These are phyloP conservation scores for Heliconius charithonia DNA, from an alignment of 2,888 invertebrate genomes.

Conservation along the genomic window DNA sequence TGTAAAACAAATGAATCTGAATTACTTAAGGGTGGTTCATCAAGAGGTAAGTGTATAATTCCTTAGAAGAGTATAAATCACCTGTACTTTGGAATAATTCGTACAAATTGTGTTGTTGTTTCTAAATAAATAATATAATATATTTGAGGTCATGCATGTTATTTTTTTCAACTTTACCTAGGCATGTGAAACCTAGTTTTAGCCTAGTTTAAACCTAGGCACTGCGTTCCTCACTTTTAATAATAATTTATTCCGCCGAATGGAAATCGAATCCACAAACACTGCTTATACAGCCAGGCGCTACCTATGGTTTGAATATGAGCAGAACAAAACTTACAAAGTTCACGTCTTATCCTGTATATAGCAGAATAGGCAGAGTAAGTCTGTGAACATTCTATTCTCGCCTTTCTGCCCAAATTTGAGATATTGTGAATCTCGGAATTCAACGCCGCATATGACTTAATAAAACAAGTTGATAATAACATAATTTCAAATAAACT, in stretches of 20 bases:
- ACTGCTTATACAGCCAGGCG: no score
- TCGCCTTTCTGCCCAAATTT: no score
- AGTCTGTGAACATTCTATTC: no score
- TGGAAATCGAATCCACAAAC: no score
- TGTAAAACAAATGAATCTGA: constrained; percentile 38
- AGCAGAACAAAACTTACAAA: neutral
- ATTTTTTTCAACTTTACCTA: neutral
- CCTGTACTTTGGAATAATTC: neutral
- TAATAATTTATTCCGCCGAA: neutral
- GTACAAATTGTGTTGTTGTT: neutral
- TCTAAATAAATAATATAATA: neutral
- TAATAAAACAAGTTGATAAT: no score
- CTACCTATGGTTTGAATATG: neutral
- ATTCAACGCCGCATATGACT: no score
- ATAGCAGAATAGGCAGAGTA: no score
- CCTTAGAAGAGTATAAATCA: neutral
- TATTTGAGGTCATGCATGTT: neutral
- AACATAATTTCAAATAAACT: neutral
- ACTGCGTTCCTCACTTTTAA: no score
- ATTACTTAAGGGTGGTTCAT: constrained; percentile 25
- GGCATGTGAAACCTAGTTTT: no score
- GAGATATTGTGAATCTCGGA: no score
- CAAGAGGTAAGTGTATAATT: constrained; percentile 6
- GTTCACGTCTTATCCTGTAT: neutral
- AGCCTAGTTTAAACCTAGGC: no score